Evolutionary conservation across 2,888 invertebrate genomes (phyloP).

Genomic region (Aquatica leii): DNA sequence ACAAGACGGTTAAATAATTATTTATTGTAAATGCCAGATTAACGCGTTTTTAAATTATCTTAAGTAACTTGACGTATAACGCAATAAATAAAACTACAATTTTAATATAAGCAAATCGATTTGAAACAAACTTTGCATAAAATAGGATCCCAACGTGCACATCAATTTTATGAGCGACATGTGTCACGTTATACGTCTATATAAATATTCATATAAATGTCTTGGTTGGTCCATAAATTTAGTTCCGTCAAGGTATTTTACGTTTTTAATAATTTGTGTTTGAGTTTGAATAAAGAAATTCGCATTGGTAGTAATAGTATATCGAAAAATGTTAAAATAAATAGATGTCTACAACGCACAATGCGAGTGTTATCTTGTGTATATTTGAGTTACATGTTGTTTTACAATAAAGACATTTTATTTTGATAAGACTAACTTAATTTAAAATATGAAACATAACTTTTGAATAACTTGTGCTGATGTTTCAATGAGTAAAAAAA

Average conservation of each 20-base stretch:
- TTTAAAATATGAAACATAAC: no score
- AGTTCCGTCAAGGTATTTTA: slow-evolving; percentile 2
- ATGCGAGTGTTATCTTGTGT: no score
- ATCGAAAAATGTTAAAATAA: no score
- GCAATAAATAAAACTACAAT: slow-evolving; percentile 7
- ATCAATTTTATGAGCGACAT: slow-evolving; percentile 42
- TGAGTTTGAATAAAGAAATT: not conserved
- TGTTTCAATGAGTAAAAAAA: no score
- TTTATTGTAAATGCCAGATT: not conserved
- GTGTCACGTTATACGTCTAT: slow-evolving; percentile 39
- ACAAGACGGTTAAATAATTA: not conserved
- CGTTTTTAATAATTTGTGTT: not conserved
- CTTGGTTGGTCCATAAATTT: slow-evolving; percentile 39
- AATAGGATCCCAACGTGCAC: slow-evolving; percentile 38
- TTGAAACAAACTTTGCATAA: slow-evolving; percentile 21
- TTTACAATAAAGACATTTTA: no score
- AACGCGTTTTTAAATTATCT: not conserved
- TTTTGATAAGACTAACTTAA: no score
- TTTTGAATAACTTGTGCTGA: no score
- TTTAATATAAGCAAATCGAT: slow-evolving; percentile 24
- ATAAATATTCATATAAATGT: slow-evolving; percentile 39
- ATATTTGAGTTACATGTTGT: no score
- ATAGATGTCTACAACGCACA: no score
- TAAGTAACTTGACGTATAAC: not conserved
- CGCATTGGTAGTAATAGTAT: no score